Evolutionary conservation across 2,888 invertebrate species (phyloP), one percentile per base, ranked within the genome.

Genomic region (Empis stercorea): DNA sequence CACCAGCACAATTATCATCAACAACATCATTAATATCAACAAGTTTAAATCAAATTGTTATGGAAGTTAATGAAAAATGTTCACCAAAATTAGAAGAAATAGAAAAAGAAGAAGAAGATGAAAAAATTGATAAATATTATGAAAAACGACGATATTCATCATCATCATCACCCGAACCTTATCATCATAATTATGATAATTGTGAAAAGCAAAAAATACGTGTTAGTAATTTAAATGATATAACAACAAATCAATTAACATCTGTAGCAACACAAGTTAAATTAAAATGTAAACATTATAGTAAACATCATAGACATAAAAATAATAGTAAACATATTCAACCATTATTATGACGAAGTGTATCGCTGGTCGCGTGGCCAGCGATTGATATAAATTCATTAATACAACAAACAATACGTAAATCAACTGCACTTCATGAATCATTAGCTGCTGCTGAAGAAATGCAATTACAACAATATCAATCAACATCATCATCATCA

Each of bases 331-430:
- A 62, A 14, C 47, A 51, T 9, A 48, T 63, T 45, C 60, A 65
- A 47, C 55, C 60, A 45, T 61, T 65, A 50, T 70, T 70, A 70
- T 70, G 70, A 70, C 70, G 68, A 64, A 69, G 66, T 58, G 66
- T 68, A 54, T 68, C 70, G 67, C 67, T 70, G 68, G 69, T 68
- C 65, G 61, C 66, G 52, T 70, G 70, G 70, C 70, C 70, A 66
- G 70, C 69, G 51, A 69, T 70, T 55, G 67, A 69, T 61, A 63
- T 68, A 9, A 68, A 68, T 48, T 61, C 66, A 37, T 52, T 69
- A 53, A 59, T 69, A 50, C 66, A 68, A 55, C 67, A 68, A 54
- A 67, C 68, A 40, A 68, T 68, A 49, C 59, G 63, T 40, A 66
- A 66, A 44, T 58, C 67, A 17, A 61, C 64, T 14, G 60, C 63